Base-by-base conservation (phyloP, 2,888 invertebrate species). In the Xylocampa areola region DNA sequence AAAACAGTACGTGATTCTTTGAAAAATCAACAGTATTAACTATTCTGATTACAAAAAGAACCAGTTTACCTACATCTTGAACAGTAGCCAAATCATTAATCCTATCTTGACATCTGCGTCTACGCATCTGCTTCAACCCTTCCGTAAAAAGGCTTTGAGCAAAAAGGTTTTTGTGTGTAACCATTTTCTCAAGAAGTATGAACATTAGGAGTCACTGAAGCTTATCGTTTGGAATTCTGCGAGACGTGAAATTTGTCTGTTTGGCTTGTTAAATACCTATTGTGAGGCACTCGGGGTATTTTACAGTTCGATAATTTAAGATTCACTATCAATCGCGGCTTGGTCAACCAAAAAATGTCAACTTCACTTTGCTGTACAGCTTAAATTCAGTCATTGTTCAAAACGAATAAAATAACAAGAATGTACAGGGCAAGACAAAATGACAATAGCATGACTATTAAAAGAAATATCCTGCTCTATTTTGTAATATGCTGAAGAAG, bases 101-200 rank as follows among this genome's bases (percentile, higher is more conserved):
- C 84, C 79, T 64, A 67, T 29, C 68, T 53, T 61, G 30, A 61
- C 88, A 88, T 87, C 86, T 88, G 88, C 81, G 72, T 78, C 83
- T 82, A 82, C 79, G 74, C 92, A 92, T 90, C 92, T 92, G 92
- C 88, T 79, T 77, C 60, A 76, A 83, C 84, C 84, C 84, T 80
- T 86, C 81, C 68, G 69, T 65, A 80, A 81, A 82, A 84, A 76
- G 60, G 60, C 72, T 82, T 77, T 63, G 50, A 70, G 52, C 57
- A 77, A 77, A 79, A 79, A 66, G 27, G 27, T 63, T 54, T 50
- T 71, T 68, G 33, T 60, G 17, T 35, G 59, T 61, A 68, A 67
- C 51, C 60, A 54, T 70, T 68, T 62, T 65, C 63, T 66, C 36
- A 63, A 62, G 71, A 67, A 57, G 50, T 51, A 47, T 41, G 51